These are phyloP conservation scores for Trachythela sp. DNA, from an alignment of 64 coral and sea anemone species.

Conservation along the genomic window DNA sequence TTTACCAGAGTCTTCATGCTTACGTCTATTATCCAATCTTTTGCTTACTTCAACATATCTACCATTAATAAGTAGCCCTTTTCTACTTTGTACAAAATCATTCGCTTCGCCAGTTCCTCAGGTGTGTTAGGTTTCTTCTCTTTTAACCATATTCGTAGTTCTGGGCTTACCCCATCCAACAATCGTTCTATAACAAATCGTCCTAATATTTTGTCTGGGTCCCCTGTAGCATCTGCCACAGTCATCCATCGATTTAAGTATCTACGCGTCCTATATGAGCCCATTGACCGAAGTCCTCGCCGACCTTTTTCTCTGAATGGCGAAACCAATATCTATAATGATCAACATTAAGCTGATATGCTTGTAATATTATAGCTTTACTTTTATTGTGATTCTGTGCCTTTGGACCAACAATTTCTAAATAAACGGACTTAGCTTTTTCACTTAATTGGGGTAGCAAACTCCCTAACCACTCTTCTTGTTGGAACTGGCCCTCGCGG, in stretches of 20 bases:
- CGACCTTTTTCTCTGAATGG: no score
- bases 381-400: not conserved
- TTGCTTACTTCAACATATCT: not conserved
- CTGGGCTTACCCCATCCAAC: not conserved
- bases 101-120: conserved; percentile 13
- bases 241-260: no score
- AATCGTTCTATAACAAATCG: not conserved
- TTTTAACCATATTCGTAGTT: conserved; percentile 8
- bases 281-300: no score
- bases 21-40: not conserved
- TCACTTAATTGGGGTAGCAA: conserved; percentile 47
- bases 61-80: not conserved
- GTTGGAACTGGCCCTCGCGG: conserved; percentile 37
- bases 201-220: no score
- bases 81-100: not conserved
- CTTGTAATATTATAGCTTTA: no score
- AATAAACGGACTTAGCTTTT: conserved; percentile 24
- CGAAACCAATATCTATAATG: conserved; percentile 30
- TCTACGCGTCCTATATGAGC: no score
- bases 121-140: not conserved
- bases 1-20: not conserved
- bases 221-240: no score
- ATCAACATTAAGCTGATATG: no score
- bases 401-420: no score
- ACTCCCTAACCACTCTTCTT: conserved; percentile 49